Base-by-base conservation (phyloP, 30 jellyfish, hydroid and myxozoan genomes). In the Aurelia aurita complex sp. Pacific region DNA sequence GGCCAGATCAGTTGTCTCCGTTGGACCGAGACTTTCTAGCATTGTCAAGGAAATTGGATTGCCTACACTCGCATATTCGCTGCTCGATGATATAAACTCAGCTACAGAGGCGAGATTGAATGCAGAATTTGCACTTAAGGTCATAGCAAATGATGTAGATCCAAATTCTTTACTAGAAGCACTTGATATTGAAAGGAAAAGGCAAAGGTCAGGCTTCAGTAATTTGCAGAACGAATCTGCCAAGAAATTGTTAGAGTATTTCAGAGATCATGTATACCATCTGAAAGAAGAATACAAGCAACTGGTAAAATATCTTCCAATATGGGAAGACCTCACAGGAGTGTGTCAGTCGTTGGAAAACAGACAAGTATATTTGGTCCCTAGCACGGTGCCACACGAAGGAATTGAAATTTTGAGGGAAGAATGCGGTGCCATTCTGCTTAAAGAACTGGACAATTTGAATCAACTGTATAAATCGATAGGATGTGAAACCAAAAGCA, bases 321-420 rank as follows among this genome's bases (percentile, higher is more conserved):
- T 69, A 33, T 81, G 77, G 84, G 91, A 76, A 60, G 86, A 76
- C 62, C 64, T 76, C 5, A 29, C 74, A 53, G 75, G 75, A 23
- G 18, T 38, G 4, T 13, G 59, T 43, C 59, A 76, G 2, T 32
- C 36, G 13, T 6, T 54, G 16, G 0, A 6, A 12, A 17, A 61
- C 36, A 67, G 23, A 3, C 14, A 34, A 0, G 64, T 53, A 17
- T 79, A 65, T 40, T 36, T 79, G 69, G 85, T 87, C 23, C 64
- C 87, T n/a, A 61, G 54, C 8, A 72, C 14, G 0, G 60, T 80
- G 60, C 80, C 70, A 4, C n/a, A 2, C 1, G 86, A 55, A 14
- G 96, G 96, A 2, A 50, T 72, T 5, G 17, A 57, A 10, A 12
- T 5, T 7, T 64, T 85, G 36, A 68, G n/a, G 60, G 90, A 87